Conservation (phyloP, 2,797 vertebrate species). For the Enteromius unitaeniatus region DNA sequence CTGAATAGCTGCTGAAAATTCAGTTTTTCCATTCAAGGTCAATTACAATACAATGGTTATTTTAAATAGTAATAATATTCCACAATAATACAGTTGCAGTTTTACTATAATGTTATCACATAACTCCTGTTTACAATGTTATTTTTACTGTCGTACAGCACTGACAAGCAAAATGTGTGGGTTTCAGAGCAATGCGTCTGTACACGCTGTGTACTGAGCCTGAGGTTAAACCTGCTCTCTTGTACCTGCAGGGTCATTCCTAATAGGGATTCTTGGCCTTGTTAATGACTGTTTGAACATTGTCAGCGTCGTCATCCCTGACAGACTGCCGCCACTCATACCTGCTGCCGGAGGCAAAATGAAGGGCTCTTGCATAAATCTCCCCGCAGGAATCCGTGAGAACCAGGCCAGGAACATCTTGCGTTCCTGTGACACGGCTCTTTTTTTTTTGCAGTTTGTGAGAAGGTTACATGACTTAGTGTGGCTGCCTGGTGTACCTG, state of each 20-base stretch:
- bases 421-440: conserved; percentile 47
- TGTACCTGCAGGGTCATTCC: conserved; percentile 79
- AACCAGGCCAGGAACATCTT: conserved; percentile 57
- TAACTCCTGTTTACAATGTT: conserved; percentile 10
- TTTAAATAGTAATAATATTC: neutral
- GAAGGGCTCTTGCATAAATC: conserved; percentile 74
- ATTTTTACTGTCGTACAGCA: neutral
- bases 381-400: conserved; percentile 71
- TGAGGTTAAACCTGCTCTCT: conserved; percentile 58
- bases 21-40: neutral
- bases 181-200: conserved; percentile 40
- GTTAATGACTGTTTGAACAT: conserved; percentile 84
- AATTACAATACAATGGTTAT: neutral
- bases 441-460: neutral
- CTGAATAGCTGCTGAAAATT: neutral
- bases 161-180: conserved; percentile 8
- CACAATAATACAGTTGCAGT: neutral
- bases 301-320: conserved; percentile 72
- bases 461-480: neutral
- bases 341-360: conserved; percentile 78
- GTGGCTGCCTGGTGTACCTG: neutral
- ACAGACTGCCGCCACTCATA: conserved; percentile 78
- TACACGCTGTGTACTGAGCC: conserved; percentile 50
- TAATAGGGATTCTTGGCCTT: conserved; percentile 75
- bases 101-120: conserved; percentile 10